Evolutionary conservation across 1,140 invertebrate genomes (phyloP).

Genomic region (Geopemphigus sp.): DNA sequence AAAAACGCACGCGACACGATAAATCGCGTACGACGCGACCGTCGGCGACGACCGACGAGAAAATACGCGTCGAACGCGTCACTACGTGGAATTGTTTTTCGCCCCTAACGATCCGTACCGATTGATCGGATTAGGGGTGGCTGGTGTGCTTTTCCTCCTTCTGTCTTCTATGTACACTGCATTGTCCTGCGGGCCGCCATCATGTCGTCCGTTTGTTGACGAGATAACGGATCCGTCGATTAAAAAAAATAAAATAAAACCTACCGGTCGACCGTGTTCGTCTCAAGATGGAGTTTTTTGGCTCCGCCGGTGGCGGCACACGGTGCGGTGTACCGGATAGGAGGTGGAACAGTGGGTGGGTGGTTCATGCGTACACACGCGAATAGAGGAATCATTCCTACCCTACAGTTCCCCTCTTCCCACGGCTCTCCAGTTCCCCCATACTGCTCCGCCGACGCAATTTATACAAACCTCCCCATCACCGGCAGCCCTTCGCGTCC

Average conservation of each 20-base stretch:
- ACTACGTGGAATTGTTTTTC: no score
- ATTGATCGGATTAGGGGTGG: background rate
- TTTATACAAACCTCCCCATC: slow-evolving; percentile 12
- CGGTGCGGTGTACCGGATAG: background rate
- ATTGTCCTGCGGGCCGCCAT: no score
- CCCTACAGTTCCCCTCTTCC: no score
- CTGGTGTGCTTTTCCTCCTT: no score
- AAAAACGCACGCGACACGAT: no score
- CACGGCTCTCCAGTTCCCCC: no score
- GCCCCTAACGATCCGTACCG: no score
- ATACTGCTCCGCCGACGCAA: background rate
- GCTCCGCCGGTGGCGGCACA: background rate
- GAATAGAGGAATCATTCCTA: background rate
- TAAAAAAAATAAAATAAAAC: background rate
- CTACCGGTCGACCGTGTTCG: background rate
- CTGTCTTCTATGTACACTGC: no score
- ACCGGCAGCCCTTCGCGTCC: background rate
- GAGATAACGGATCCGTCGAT: slow-evolving; percentile 31
- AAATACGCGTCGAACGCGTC: no score
- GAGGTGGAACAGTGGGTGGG: background rate
- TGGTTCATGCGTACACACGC: slow-evolving; percentile 6
- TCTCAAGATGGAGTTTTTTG: background rate
- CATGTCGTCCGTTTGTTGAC: background rate
- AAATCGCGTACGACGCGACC: no score
- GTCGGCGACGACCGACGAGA: no score